A percentile compares a stretch with the other conserved stretches of the same genome.
Evolutionary conservation across 2,888 invertebrate species (phyloP).

Genomic region (Coleophora flavipennella): DNA sequence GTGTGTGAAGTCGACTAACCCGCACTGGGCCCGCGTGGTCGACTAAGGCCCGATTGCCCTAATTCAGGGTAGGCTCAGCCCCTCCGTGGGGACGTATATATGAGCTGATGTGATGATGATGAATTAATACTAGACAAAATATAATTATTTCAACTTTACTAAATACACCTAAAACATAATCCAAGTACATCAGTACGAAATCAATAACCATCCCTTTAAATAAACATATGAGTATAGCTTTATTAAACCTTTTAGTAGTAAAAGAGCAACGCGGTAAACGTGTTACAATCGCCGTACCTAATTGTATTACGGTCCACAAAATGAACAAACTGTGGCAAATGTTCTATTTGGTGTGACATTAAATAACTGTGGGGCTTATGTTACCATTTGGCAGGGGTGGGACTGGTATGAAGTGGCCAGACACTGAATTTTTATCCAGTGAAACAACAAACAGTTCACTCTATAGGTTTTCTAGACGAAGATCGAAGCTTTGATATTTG

Average conservation of each 20-base stretch:
- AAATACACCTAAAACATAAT: no score
- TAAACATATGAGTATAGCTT: slow-evolving; percentile 28
- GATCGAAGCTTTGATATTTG: no score
- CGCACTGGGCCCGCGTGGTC: no score
- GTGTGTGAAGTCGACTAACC: no score
- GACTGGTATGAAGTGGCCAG: not conserved
- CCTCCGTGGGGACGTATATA: no score
- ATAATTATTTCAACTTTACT: no score
- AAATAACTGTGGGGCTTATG: slow-evolving; percentile 55
- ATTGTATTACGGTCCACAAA: slow-evolving; percentile 52
- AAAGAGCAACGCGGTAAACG: slow-evolving; percentile 58
- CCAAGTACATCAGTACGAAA: not conserved
- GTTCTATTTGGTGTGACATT: slow-evolving; percentile 39
- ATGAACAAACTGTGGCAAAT: slow-evolving; percentile 46
- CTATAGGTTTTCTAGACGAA: no score
- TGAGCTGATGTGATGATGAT: no score
- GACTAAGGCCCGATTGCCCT: no score
- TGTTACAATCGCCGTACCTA: slow-evolving; percentile 40
- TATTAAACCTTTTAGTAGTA: slow-evolving; percentile 54
- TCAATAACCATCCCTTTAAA: slow-evolving; percentile 20
- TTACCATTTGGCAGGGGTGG: slow-evolving; percentile 6
- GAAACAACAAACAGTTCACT: not conserved
- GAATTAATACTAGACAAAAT: no score
- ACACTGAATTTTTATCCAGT: not conserved
- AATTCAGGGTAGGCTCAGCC: no score